phyloP scores from a whole-genome alignment of 1,140 invertebrate species.

The Leguminivora glycinivorella region DNA sequence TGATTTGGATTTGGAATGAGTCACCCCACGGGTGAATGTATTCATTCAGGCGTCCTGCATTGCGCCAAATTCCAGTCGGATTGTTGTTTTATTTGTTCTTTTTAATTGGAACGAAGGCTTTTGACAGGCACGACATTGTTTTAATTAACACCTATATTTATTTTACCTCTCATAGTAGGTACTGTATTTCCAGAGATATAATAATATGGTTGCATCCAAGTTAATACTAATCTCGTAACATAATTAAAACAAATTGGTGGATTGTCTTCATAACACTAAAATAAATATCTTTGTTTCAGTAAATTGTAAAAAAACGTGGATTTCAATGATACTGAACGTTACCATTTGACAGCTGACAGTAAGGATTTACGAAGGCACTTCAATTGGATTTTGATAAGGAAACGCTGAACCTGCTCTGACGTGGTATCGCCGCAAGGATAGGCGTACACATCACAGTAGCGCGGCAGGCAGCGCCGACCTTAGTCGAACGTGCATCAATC shows the following conservation, averaged over 20 bases:
- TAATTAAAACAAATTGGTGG: constrained; percentile 9
- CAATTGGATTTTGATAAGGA: constrained; percentile 48
- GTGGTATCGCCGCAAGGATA: constrained; percentile 62
- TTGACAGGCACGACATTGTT: constrained; percentile 29
- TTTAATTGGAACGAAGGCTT: constrained; percentile 53
- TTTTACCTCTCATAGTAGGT: neutral
- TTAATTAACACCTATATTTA: constrained; percentile 2
- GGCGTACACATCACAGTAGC: constrained; percentile 71
- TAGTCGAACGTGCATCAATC: constrained; percentile 22
- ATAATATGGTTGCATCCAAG: neutral
- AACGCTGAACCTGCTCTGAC: constrained; percentile 69
- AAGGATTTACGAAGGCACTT: constrained; percentile 31
- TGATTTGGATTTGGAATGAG: constrained; percentile 59
- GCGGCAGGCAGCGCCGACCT: constrained; percentile 38
- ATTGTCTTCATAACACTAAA: constrained; percentile 23
- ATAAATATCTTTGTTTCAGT: neutral
- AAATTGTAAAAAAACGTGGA: neutral
- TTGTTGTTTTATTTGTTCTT: constrained; percentile 59
- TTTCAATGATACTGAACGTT: neutral
- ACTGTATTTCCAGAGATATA: neutral
- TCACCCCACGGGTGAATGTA: constrained; percentile 56
- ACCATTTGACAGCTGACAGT: constrained; percentile 30
- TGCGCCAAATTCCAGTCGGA: constrained; percentile 68
- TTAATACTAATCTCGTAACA: neutral
- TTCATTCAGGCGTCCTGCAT: constrained; percentile 66